A percentile compares a stretch with the other conserved stretches of the same genome.
These are phyloP conservation scores for Stenolophus ochropezus DNA, from an alignment of 2,888 invertebrate genomes.

Conservation along the genomic window DNA sequence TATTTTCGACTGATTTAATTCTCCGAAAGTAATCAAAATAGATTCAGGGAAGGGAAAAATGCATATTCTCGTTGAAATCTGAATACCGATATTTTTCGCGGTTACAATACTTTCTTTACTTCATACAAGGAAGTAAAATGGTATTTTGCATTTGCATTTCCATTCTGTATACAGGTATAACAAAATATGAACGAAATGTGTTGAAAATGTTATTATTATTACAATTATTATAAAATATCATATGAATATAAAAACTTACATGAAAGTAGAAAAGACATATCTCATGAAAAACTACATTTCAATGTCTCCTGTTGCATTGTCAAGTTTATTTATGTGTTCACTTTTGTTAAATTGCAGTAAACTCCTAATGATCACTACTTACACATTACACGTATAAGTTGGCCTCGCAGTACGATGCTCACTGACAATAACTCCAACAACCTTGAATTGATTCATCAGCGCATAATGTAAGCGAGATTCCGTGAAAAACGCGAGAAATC, in stretches of 20 bases:
- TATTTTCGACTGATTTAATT: no score
- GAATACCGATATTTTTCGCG: no score
- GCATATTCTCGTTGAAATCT: no score
- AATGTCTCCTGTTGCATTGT: background rate
- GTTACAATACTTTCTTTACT: no score
- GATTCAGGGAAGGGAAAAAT: no score
- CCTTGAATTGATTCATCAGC: slow-evolving; percentile 37
- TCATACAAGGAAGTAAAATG: no score
- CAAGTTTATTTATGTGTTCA: background rate
- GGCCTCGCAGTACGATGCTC: slow-evolving; percentile 7
- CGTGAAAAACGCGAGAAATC: slow-evolving; percentile 13
- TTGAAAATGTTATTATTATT: no score
- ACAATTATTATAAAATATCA: no score
- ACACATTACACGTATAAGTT: background rate
- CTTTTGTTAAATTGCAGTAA: background rate
- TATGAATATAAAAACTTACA: background rate
- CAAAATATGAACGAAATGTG: no score
- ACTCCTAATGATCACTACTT: background rate
- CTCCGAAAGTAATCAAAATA: no score
- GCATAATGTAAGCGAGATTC: background rate
- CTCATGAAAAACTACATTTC: background rate
- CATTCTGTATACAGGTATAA: no score
- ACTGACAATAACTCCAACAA: background rate
- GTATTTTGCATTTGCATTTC: no score
- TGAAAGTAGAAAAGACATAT: background rate